A percentile compares a stretch with the other conserved stretches of the same genome.
Evolutionary conservation across 2,113 vertebrate genomes (phyloP).

Genomic region (Tapirus terrestris): DNA sequence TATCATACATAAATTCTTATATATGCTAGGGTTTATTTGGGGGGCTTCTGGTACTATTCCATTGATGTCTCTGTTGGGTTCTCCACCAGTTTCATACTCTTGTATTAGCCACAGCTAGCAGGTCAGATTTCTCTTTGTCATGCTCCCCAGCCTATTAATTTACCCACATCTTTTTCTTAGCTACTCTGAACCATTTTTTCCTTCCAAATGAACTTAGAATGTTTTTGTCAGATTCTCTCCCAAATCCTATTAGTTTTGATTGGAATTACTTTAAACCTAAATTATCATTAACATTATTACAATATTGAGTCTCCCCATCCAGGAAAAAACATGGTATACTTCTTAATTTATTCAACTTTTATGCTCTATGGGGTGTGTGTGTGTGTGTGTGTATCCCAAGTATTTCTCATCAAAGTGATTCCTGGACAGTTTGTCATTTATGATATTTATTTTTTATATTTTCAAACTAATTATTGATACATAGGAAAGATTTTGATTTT

Average conservation of each 20-base stretch:
- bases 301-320: not conserved
- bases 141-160: not conserved
- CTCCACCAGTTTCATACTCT: not conserved
- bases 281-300: not conserved
- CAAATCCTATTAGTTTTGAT: not conserved
- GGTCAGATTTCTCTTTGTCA: not conserved
- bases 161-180: not conserved
- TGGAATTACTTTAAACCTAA: not conserved
- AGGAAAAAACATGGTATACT: conserved; percentile 3
- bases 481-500: not conserved
- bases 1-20: not conserved
- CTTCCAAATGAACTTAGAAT: not conserved
- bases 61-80: not conserved
- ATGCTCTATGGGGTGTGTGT: not conserved
- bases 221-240: not conserved
- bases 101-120: not conserved
- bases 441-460: not conserved
- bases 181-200: not conserved
- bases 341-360: not conserved
- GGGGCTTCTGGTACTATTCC: not conserved
- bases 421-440: not conserved
- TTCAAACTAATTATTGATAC: not conserved
- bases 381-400: not conserved
- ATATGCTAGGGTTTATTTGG: not conserved
- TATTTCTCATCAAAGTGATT: conserved; percentile 17